Percentiles rank a stretch among this genome's conserved stretches.
These are phyloP conservation scores for Peromyscus attwateri DNA, from an alignment of 2,797 vertebrate species.

Conservation along the genomic window DNA sequence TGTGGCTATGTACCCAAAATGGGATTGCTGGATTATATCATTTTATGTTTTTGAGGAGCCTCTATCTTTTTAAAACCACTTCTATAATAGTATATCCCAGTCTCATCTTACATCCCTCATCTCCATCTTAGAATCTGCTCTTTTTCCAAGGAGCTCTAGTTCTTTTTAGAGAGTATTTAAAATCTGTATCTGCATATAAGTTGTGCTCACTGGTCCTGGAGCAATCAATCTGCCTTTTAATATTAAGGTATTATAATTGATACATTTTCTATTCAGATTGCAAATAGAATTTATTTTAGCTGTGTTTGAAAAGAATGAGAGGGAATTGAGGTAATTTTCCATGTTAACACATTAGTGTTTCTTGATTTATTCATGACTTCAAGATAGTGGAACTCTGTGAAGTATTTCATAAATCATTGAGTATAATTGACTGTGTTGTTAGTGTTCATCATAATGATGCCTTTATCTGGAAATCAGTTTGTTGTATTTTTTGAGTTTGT, in stretches of 20 bases:
- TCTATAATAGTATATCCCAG: background rate
- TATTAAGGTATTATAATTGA: background rate
- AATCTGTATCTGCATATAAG: background rate
- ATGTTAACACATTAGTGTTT: background rate
- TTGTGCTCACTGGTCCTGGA: background rate
- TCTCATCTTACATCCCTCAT: background rate
- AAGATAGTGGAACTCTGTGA: background rate
- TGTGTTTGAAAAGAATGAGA: conserved; percentile 31
- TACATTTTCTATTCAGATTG: conserved; percentile 17
- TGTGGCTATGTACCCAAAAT: background rate
- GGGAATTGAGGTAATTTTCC: background rate
- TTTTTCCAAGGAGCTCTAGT: background rate
- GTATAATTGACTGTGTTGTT: conserved; percentile 19
- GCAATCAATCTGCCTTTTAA: conserved; percentile 17
- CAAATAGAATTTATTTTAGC: background rate
- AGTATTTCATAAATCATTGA: background rate
- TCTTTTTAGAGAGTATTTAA: conserved; percentile 57
- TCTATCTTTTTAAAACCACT: conserved; percentile 27
- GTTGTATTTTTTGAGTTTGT: background rate
- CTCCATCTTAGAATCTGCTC: background rate
- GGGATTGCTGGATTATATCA: background rate
- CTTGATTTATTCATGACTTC: background rate
- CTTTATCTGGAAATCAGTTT: conserved; percentile 53
- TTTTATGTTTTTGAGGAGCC: background rate
- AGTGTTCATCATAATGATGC: background rate